These are phyloP conservation scores for Auanema sp. DNA, from an alignment of 2,888 invertebrate species.

Conservation along the genomic window DNA sequence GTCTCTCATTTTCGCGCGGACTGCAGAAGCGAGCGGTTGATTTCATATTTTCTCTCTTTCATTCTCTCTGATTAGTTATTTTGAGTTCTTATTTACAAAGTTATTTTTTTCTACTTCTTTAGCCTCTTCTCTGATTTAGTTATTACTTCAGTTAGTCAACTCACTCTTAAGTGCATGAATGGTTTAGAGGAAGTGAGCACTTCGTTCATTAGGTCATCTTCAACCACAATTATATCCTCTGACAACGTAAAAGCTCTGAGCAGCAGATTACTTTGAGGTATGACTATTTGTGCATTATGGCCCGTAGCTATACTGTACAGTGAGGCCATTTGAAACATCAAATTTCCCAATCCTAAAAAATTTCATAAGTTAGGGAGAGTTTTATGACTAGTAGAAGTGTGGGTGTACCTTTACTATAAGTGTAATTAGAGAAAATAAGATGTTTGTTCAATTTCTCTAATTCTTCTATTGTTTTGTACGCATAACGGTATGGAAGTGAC, in stretches of 20 bases:
- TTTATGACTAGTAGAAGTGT: not conserved
- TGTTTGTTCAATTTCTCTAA: not conserved
- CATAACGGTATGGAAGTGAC: constrained; percentile 8
- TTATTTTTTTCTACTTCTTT: too few relatives aligned
- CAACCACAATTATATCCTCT: too few relatives aligned
- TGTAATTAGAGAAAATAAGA: constrained; percentile 12
- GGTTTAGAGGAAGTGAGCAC: too few relatives aligned
- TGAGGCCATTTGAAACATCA: constrained; percentile 61
- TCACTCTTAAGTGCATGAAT: too few relatives aligned
- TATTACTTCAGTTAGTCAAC: too few relatives aligned
- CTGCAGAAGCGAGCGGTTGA: too few relatives aligned
- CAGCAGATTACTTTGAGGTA: constrained; percentile 37
- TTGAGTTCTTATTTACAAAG: too few relatives aligned
- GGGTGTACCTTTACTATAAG: constrained; percentile 16
- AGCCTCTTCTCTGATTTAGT: too few relatives aligned
- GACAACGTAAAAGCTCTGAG: constrained; percentile 25
- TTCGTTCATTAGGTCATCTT: too few relatives aligned
- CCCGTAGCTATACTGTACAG: constrained; percentile 40
- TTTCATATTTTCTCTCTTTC: too few relatives aligned
- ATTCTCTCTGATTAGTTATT: too few relatives aligned
- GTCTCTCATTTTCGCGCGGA: too few relatives aligned
- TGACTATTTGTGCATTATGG: constrained; percentile 40
- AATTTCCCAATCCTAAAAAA: constrained; percentile 57
- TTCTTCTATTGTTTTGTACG: not conserved
- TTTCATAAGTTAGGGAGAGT: not conserved